A percentile compares a stretch with the other conserved stretches of the same genome.
phyloP scores from a whole-genome alignment of 2,113 vertebrate species.

The Hemibates koningsi region DNA sequence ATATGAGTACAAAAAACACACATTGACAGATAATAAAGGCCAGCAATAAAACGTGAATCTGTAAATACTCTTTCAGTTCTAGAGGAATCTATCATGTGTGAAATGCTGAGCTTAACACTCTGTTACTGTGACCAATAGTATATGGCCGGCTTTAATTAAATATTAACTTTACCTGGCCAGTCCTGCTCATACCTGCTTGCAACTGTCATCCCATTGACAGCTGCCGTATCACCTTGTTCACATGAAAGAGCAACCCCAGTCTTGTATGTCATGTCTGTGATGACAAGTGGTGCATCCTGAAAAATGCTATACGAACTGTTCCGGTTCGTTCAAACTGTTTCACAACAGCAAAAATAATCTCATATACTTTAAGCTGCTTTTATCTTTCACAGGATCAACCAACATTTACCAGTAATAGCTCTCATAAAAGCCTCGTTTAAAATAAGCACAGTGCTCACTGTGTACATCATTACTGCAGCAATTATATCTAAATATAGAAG shows the following conservation, averaged over 20 bases:
- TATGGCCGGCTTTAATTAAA: conserved; percentile 7
- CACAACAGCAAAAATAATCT: background rate
- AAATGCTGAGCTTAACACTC: background rate
- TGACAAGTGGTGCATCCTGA: background rate
- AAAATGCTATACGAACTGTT: background rate
- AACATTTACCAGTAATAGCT: background rate
- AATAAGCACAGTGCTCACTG: background rate
- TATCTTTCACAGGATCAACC: background rate
- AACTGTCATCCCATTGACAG: background rate
- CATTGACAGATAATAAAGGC: background rate
- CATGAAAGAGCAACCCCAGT: background rate
- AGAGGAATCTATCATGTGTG: background rate
- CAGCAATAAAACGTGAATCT: background rate
- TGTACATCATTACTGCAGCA: background rate
- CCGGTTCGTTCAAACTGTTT: background rate
- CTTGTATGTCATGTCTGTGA: background rate
- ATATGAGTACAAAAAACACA: background rate
- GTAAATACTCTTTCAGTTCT: background rate
- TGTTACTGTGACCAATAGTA: background rate
- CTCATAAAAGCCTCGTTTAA: background rate
- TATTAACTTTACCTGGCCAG: background rate
- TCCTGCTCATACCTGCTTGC: background rate
- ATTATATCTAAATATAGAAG: conserved; percentile 45
- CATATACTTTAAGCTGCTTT: background rate
- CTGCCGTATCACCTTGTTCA: background rate